Percentiles rank a stretch among this genome's conserved stretches.
Conservation (phyloP, 2,113 vertebrate species). For the Calonectris borealis region DNA sequence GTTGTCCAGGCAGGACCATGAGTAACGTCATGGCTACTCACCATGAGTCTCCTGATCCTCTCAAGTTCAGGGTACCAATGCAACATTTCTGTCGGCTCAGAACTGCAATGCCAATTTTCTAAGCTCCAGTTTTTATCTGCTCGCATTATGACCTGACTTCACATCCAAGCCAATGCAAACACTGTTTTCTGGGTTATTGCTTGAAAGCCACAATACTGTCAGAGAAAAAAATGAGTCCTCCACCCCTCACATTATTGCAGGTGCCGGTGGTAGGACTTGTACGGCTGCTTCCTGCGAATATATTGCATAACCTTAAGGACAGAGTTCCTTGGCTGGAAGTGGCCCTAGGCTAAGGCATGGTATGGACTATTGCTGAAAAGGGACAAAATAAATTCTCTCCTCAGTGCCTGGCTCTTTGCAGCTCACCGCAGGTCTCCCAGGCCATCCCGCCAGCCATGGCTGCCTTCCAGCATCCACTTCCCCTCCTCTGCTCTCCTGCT, state of each 20-base stretch:
- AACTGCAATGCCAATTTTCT: neutral
- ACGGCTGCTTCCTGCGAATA: neutral
- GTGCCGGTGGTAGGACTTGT: rapidly evolving
- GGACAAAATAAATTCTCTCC: neutral
- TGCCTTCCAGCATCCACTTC: neutral
- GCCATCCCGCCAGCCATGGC: neutral
- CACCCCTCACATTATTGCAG: neutral
- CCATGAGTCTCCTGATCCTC: neutral
- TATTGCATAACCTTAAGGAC: neutral
- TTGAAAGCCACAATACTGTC: neutral
- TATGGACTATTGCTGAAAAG: neutral
- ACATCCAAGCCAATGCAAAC: neutral
- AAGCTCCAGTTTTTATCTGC: neutral
- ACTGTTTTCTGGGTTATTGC: neutral
- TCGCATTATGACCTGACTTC: neutral
- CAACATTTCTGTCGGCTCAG: neutral
- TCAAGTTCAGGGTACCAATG: neutral
- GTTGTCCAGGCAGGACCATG: neutral
- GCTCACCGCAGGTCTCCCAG: neutral
- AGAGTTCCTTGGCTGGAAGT: neutral
- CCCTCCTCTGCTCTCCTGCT: neutral
- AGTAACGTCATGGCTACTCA: neutral
- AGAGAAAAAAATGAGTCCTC: neutral
- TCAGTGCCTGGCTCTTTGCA: neutral
- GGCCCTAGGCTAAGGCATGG: neutral